Evolutionary conservation across 2,888 invertebrate species (phyloP), one percentile per base, ranked within the genome.

Genomic region (Dryococelus australis): DNA sequence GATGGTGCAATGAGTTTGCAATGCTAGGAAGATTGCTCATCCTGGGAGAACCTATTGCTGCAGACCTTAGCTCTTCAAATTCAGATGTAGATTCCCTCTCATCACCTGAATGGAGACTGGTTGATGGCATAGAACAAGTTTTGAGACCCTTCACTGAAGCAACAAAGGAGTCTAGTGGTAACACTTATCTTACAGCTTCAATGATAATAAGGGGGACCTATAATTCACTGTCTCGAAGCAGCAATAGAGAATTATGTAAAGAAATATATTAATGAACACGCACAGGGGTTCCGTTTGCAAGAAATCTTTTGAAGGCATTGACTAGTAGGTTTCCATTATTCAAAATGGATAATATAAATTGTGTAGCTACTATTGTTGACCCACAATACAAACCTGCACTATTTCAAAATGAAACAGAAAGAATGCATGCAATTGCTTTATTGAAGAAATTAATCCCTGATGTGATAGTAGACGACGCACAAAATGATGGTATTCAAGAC

Each of bases 281-380:
- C 28, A 27, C 83, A 83, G 83, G 9, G 16, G 24, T 83, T 16
- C 12, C 43, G n/a, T 83, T 83, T 83, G 83, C 28, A 12, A 83
- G 28, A 27, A 83, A 83, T 43, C 83, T 83, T 35, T 27, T 83
- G 43, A 83, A 83, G 24, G 12, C 83, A 27, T 24, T 83, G 20
- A 83, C 16, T 35, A 83, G 83, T 43, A 35, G 83, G 83, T 83
- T 83, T 83, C 43, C n/a, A n/a, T n/a, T n/a, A n/a, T n/a, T n/a
- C n/a, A n/a, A n/a, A n/a, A n/a, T n/a, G n/a, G n/a, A n/a, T n/a
- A n/a, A n/a, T n/a, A n/a, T n/a, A n/a, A n/a, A n/a, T n/a, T n/a
- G n/a, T n/a, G n/a, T n/a, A n/a, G n/a, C n/a, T n/a, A n/a, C n/a
- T n/a, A n/a, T n/a, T n/a, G n/a, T n/a, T n/a, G n/a, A n/a, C n/a